phyloP scores from a whole-genome alignment of 1,140 invertebrate species.

The Zaprionus inermis region DNA sequence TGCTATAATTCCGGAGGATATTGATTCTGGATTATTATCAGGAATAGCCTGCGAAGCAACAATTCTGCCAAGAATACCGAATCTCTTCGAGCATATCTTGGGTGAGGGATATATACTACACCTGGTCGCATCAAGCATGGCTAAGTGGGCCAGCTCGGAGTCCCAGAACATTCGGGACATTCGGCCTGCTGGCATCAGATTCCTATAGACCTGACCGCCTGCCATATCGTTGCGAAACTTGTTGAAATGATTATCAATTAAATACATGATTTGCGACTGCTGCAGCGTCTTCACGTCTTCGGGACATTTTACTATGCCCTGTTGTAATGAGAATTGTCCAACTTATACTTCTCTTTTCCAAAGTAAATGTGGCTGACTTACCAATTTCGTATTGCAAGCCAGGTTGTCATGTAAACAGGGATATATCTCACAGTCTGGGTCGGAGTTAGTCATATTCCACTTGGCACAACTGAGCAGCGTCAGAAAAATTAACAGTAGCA shows the following conservation, averaged over 20 bases:
- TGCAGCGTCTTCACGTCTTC: not conserved
- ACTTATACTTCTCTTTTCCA: too few relatives aligned
- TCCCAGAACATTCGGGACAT: slow-evolving; percentile 51
- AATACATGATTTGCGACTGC: not conserved
- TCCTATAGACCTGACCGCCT: slow-evolving; percentile 21
- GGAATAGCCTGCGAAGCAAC: too few relatives aligned
- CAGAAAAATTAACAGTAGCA: too few relatives aligned
- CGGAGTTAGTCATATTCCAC: too few relatives aligned
- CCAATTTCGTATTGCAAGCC: slow-evolving; percentile 33
- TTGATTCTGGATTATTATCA: too few relatives aligned
- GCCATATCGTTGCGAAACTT: slow-evolving; percentile 42
- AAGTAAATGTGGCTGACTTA: slow-evolving; percentile 14
- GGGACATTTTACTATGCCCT: too few relatives aligned
- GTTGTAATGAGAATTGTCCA: too few relatives aligned
- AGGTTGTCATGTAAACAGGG: slow-evolving; percentile 19
- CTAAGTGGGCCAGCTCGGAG: slow-evolving; percentile 29
- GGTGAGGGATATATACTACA: too few relatives aligned
- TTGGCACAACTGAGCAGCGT: too few relatives aligned
- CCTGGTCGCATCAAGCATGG: slow-evolving; percentile 29
- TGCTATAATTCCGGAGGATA: too few relatives aligned
- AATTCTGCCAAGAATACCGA: too few relatives aligned
- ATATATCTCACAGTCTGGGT: slow-evolving; percentile 22
- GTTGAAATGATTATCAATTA: slow-evolving; percentile 26
- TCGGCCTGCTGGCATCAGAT: slow-evolving; percentile 40
- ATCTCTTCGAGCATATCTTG: too few relatives aligned